These are phyloP conservation scores for Dicerorhinus sumatrensis DNA, from an alignment of 2,113 vertebrate genomes.

Conservation along the genomic window DNA sequence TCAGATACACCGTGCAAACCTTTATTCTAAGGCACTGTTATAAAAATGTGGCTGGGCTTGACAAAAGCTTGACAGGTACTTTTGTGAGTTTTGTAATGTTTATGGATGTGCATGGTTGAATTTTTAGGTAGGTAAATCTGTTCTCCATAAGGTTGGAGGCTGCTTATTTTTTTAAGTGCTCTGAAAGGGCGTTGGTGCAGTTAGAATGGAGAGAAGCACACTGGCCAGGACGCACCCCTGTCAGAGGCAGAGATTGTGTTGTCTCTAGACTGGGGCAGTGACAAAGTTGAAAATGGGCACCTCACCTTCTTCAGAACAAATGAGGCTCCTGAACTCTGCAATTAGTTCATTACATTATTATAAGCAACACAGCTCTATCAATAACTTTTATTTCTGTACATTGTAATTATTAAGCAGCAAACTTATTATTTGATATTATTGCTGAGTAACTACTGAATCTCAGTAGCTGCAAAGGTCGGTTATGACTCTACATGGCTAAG, in stretches of 20 bases:
- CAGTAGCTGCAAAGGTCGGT: neutral
- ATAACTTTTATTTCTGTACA: neutral
- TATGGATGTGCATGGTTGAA: neutral
- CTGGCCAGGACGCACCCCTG: fast-evolving
- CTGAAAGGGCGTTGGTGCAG: too few species aligned
- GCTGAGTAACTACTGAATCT: neutral
- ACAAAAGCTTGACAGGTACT: constrained; percentile 68
- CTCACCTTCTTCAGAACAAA: neutral
- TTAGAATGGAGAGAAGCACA: neutral
- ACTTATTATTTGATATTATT: too few species aligned
- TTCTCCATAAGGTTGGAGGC: neutral
- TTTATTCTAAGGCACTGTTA: constrained; percentile 53
- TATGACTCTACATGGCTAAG: too few species aligned
- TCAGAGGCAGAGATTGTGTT: fast-evolving
- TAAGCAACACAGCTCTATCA: neutral
- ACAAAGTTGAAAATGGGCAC: neutral
- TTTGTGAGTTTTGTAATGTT: neutral
- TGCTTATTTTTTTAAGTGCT: constrained; percentile 46
- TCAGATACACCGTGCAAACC: neutral
- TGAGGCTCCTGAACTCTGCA: neutral
- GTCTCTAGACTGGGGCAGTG: neutral
- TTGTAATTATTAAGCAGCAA: neutral
- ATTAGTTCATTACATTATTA: constrained; percentile 16
- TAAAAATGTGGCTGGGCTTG: constrained; percentile 11
- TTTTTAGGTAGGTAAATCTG: constrained; percentile 67